Base-by-base conservation (phyloP, 2,113 vertebrate species). In the Edolisoma coerulescens region DNA sequence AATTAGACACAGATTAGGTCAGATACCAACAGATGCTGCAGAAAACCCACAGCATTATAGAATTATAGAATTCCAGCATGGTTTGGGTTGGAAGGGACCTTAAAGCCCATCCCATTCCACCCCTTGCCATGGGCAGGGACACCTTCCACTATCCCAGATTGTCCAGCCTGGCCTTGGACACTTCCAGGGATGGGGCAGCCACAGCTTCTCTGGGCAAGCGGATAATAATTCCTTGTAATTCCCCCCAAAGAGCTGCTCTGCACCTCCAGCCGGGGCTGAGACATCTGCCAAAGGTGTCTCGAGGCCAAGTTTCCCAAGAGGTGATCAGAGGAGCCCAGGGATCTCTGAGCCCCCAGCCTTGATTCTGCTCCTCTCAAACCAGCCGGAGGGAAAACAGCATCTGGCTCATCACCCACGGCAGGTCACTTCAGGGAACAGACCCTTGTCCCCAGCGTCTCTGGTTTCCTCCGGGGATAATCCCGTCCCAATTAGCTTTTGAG, bases 401-500 rank as follows among this genome's bases (percentile, higher is more conserved):
- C 95, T 94, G 90, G 45, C 86, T 82, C 68, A 24, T 71, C 69
- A 27, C 57, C 37, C 3, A 1, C 60, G 1, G 7, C 33, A n/a
- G 96, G 87, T 89, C 90, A 84, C 65, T 1, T 1, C 82, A n/a
- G 92, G 90, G 71, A 73, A 74, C 0, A 10, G 7, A 8, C 41
- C 87, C 71, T 65, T 39, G 47, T n/a, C 91, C 90, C 50, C 54
- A 1, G 13, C 75, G 18, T 42, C 94, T 96, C 92, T 50, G 49
- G 3, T 93, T 90, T 88, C 84, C 77, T 80, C 41, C 77, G 0
- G 69, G 63, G 41, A 74, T 90, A 89, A 96, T 90, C 87, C 93
- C 27, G 28, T 26, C 76, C 81, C 84, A 83, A 95, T 96, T 95
- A 95, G 63, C 41, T 85, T 39, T 20, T 10, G 68, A 65, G 68